These are phyloP conservation scores for Hesperophylax magnus DNA, from an alignment of 1,140 invertebrate species.

Conservation along the genomic window DNA sequence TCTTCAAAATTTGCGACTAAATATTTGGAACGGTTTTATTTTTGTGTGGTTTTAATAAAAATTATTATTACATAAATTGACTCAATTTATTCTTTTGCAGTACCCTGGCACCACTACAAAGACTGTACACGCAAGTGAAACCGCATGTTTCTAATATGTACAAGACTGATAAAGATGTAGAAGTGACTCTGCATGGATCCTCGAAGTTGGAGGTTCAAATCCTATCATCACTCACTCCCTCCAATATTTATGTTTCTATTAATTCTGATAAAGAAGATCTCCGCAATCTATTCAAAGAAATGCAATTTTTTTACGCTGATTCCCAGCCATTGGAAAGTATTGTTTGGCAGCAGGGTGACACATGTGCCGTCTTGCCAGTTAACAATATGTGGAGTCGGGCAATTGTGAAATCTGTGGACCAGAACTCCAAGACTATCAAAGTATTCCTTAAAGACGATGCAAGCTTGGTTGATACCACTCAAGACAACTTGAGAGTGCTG, in stretches of 20 bases:
- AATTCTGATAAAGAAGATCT: constrained; percentile 62
- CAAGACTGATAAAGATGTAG: constrained; percentile 57
- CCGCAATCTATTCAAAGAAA: constrained; percentile 62
- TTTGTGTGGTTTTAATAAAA: too few species aligned
- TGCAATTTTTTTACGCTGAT: constrained; percentile 70
- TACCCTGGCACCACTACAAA: not conserved
- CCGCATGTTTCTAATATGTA: not conserved
- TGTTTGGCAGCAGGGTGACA: constrained; percentile 64
- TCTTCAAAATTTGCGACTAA: too few species aligned
- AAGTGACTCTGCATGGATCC: constrained; percentile 66
- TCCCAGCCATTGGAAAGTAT: constrained; percentile 58
- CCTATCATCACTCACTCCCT: constrained; percentile 67
- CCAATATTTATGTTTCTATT: constrained; percentile 70
- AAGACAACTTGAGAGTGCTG: constrained; percentile 64
- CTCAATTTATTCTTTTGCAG: constrained; percentile 26
- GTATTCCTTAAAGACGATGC: constrained; percentile 73
- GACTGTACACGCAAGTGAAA: not conserved
- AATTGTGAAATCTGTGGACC: constrained; percentile 64
- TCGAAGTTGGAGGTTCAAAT: constrained; percentile 68
- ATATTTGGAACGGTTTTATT: too few species aligned
- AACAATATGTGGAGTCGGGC: constrained; percentile 70
- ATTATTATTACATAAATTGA: not conserved
- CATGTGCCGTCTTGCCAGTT: constrained; percentile 67
- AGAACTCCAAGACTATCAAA: constrained; percentile 59
- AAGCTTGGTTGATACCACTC: constrained; percentile 63